Evolutionary conservation across 2,888 invertebrate species (phyloP), one percentile per base, ranked within the genome.

Genomic region (Mythimna ferrago): DNA sequence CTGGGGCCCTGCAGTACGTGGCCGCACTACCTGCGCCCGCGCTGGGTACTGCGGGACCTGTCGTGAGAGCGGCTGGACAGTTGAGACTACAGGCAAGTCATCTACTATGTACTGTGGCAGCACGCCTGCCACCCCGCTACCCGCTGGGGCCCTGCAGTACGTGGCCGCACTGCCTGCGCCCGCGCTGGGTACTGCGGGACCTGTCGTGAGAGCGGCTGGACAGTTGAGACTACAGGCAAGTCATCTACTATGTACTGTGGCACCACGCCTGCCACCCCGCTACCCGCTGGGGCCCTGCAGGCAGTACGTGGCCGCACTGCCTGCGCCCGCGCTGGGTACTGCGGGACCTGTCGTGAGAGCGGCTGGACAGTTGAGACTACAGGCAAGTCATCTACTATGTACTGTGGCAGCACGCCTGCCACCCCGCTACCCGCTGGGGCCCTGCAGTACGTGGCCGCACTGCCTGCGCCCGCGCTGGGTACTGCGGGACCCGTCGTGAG

Each of bases 301-400:
- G 32, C 62, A 26, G 0, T 14, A 1, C 48, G 67, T 54, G 61
- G 48, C 88, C 54, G 73, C 83, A 41, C 86, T 86, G 70, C 82
- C 88, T 0, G 85, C 88, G 51, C 90, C 91, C 48, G 92, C 94
- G 75, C 89, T 95, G 3, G 96, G 96, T 38, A 89, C 91, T 6
- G 95, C 95, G 9, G 96, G 96, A 0, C 96, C 96, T 0, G 91
- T 96, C 0, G 96, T 96, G 0, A 78, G 96, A 0, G 93, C 95
- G 0, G 96, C 96, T 0, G 96, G 96, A 0, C 89, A 93, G 6
- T 90, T 94, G 72, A 88, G 97, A 19, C 87, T 97, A 4, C 2
- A 41, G 60, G 41, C 41, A 41, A 41, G 41, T 41, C 41, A 7
- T 21, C 1, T 32, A 57, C 19, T 19, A 19, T 19, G 51, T 51